Evolutionary conservation across 2,113 vertebrate genomes (phyloP), one percentile per base, ranked within the genome.

Genomic region (Alethe castanea): DNA sequence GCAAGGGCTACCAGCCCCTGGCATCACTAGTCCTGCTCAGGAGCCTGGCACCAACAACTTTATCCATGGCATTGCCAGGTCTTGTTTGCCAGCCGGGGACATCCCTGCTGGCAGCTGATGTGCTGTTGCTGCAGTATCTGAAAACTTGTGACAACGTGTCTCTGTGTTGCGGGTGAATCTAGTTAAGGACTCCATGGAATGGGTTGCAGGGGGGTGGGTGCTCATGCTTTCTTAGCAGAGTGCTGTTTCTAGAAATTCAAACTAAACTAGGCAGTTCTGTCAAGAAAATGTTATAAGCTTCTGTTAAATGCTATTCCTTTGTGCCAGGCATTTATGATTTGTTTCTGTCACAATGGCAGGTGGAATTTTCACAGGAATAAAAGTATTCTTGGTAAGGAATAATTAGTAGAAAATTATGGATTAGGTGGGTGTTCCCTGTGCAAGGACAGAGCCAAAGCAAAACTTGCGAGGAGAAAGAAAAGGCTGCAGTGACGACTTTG

Each of bases 211-310:
- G 9, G 7, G 23, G 9, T 24, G 18, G 20, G 20, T 53, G 12
- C 42, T 60, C 42, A 28, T 81, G 48, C 60, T 80, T 94, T 92
- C 71, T 86, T 31, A 33, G 45, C 35, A 64, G 66, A 48, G 25
- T 56, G 50, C 40, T 91, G 65, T 56, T 91, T 86, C 88, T 83
- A 83, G 85, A 95, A 96, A 91, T 74, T 83, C 26, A 48, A 91
- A 94, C 88, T 62, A 29, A 86, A 62, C 42, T 52, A 95, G 67
- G 52, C 64, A 64, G 42, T 54, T 90, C 76, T 86, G 85, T 91
- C 79, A 80, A 73, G 59, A 88, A 92, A 90, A 90, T 70, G 28
- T 83, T 80, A n/a, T 0, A 56, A 45, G 36, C 31, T 73, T 62
- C 71, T 62, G 69, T 45, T 81, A 33, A 36, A 64, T 80, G 36